Base-by-base conservation (phyloP, 1,140 invertebrate species). In the Chionoecetes opilio region DNA sequence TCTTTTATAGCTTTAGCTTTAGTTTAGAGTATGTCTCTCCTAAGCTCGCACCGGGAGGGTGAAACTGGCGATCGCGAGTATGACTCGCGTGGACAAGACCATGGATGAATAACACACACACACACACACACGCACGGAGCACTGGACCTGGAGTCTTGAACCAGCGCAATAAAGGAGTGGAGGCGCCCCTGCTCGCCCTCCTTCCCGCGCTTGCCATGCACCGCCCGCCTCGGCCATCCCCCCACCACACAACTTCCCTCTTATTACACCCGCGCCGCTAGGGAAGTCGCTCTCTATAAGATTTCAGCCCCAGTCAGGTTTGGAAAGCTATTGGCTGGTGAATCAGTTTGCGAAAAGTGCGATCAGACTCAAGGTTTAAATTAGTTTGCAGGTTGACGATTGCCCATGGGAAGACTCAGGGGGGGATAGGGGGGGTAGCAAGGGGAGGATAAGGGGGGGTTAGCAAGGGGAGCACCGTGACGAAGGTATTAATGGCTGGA, bases 271-370 rank as follows among this genome's bases (percentile, higher is more conserved):
- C 63, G 21, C 63, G 63, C 63, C 63, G 63, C 63, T 26, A n/a
- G 63, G n/a, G 63, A 75, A 75, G 63, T 75, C 63, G 63, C 21
- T 75, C 63, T 75, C 63, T n/a, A n/a, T 75, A 75, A 75, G 63
- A 75, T 75, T 75, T 75, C 63, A 75, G 63, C 63, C 21, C 63
- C 63, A 26, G 63, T 5, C 63, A 75, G 63, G 63, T 75, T 75
- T 26, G 63, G 63, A 75, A 75, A 75, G n/a, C n/a, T 75, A 75
- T 75, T 75, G 63, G 63, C 63, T n/a, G 63, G 63, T 75, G 63
- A 75, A 75, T 75, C 63, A 75, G 63, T 75, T 75, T 75, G 63
- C 21, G 63, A n/a, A 26, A 75, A 75, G 63, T 75, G 63, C 63
- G 63, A 75, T 75, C 63, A 75, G 21, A 75, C 63, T 75, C 63